Base-by-base conservation (phyloP, 2,888 invertebrate genomes). In the Sturmia bella region DNA sequence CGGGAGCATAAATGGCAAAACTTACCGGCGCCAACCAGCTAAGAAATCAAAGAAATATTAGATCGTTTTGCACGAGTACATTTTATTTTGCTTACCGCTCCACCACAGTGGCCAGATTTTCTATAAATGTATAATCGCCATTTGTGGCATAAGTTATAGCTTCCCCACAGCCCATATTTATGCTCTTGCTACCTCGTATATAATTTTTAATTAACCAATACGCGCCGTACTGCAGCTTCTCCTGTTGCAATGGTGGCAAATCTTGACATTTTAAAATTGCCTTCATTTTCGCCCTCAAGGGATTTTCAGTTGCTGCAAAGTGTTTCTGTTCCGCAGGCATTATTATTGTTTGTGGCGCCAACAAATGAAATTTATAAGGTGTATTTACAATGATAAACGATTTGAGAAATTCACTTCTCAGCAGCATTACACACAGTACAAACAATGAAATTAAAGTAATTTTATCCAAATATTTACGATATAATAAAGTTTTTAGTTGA, bases 81-180 rank as follows among this genome's bases (percentile, higher is more conserved):
- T 15, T 24, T 24, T 43, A 3, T 9, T n/a, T 39, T 39, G 5
- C 86, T 86, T 54, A 90, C 90, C 90, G 87, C 5, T 85, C 91
- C 75, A 93, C 88, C 64, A 95, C 87, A 1, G 92, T 92, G 82
- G 92, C 92, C 80, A 94, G 88, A 88, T 94, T 94, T 85, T 93
- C 93, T 83, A 95, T 91, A 89, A 94, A 95, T 9, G 94, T 93
- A 86, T 91, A 93, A 86, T 94, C 94, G 0, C 93, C 94, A 87
- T 95, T 94, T 0, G 94, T 94, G 12, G 94, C 93, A 85, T 94
- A 94, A 0, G 94, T 95, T 41, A 95, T 92, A 77, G 92, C 92
- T 85, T 93, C 93, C 87, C 92, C 92, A 87, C 94, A 94, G 57
- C 88, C 90, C 64, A 93, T 85, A n/a, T 84, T 66, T 0, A 85